phyloP scores from a whole-genome alignment of 2,113 vertebrate species.

The Crotalus viridis region DNA sequence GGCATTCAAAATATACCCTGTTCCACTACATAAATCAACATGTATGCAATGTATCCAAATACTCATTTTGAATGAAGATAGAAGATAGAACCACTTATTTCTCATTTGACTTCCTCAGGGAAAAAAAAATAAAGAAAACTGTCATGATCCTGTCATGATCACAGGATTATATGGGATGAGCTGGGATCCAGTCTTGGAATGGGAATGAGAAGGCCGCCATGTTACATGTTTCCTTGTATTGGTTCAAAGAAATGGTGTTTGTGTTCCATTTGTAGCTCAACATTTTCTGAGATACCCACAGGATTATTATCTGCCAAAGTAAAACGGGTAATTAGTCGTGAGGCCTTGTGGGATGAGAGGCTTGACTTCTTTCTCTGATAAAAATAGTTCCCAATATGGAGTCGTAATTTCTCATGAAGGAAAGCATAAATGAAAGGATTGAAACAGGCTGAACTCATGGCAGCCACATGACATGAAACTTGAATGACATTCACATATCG shows the following conservation, averaged over 20 bases:
- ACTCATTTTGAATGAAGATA: neutral
- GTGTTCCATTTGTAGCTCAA: conserved; percentile 49
- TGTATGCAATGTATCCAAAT: neutral
- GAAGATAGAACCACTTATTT: neutral
- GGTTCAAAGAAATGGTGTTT: neutral
- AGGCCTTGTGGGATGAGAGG: conserved; percentile 54
- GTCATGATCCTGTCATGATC: neutral
- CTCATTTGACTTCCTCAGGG: neutral
- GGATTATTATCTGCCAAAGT: conserved; percentile 64
- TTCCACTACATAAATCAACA: neutral
- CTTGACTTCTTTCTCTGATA: conserved; percentile 56
- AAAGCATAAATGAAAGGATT: conserved; percentile 83
- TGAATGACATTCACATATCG: conserved; percentile 77
- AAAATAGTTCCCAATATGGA: conserved; percentile 69
- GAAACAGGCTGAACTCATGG: conserved; percentile 83
- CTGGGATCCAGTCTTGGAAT: neutral
- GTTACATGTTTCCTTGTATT: neutral
- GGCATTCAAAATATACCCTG: neutral
- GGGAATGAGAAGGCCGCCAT: too few species aligned
- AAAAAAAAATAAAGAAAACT: neutral
- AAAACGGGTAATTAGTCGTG: conserved; percentile 69
- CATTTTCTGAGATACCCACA: conserved; percentile 50
- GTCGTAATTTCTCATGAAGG: conserved; percentile 76
- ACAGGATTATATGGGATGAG: too few species aligned
- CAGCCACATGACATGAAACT: conserved; percentile 76